Evolutionary conservation across 2,888 invertebrate genomes (phyloP), one percentile per base, ranked within the genome.

Genomic region (Prostheceraeus crozeri): DNA sequence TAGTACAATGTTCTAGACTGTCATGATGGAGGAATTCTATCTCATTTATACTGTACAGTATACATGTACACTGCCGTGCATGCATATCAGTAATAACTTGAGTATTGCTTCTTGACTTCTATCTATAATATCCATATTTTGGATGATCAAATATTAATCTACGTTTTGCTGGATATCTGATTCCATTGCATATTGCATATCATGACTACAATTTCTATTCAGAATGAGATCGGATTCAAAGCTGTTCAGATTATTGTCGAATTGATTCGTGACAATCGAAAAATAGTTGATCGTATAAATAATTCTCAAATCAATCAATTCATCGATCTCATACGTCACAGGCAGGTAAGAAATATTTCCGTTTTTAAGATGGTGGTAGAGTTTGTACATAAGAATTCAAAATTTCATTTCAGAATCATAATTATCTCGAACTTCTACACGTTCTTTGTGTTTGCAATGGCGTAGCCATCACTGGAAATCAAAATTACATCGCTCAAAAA

Each of bases 201-300:
- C 14, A 21, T 59, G 19, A 45, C 8, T 46, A 36, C 60, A n/a
- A n/a, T n/a, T n/a, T n/a, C n/a, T n/a, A n/a, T 63, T 3, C 67
- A 76, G 75, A 74, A 74, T 11, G 74, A 75, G 21, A 75, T 76
- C 10, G 74, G 75, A n/a, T 64, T 76, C 53, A 72, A 74, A 57
- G 72, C 74, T 14, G 73, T 73, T 1, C 71, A 74, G 64, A 76
- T 76, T 73, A 72, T 74, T 27, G 73, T 74, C 16, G 75, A 76
- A 57, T 64, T 76, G 52, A 73, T 75, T 33, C 48, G 73, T 52
- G 75, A 76, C 65, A 76, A 76, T 60, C 62, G 74, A 40, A 72
- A 76, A 64, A 75, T 76, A 35, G 74, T 76, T 6, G 74, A 74
- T 65, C 65, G 75, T 33, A 75, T 76, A 36, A 72, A 72, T 16